These are phyloP conservation scores for Misgurnus mizolepis DNA, from an alignment of 2,113 vertebrate species.

Conservation along the genomic window DNA sequence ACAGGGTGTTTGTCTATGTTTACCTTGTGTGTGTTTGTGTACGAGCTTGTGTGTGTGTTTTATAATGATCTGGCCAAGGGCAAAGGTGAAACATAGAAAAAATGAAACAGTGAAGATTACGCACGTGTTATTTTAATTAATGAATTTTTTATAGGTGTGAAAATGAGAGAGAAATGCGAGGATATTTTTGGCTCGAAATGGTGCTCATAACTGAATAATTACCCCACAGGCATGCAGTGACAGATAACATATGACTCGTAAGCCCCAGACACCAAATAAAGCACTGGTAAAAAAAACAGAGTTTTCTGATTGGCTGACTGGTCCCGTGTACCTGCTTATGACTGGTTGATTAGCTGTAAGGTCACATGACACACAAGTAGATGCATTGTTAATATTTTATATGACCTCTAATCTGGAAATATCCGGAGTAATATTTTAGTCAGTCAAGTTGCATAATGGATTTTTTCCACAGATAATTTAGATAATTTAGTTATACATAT, in stretches of 20 bases:
- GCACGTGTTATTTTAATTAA: slow-evolving; percentile 13
- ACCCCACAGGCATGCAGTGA: slow-evolving; percentile 9
- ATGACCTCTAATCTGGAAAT: neutral
- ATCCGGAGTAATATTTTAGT: neutral
- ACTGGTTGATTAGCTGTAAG: neutral
- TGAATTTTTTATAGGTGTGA: neutral
- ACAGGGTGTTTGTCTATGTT: slow-evolving; percentile 26
- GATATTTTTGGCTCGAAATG: slow-evolving; percentile 9
- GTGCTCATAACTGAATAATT: slow-evolving; percentile 11
- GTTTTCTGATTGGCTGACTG: neutral
- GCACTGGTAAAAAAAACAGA: neutral
- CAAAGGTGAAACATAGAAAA: neutral
- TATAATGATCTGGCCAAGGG: neutral
- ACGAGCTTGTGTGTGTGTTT: neutral
- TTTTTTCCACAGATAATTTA: neutral
- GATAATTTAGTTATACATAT: no score
- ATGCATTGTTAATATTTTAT: neutral
- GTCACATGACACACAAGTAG: neutral
- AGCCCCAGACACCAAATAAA: neutral
- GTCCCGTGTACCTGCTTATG: neutral
- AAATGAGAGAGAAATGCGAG: slow-evolving; percentile 17
- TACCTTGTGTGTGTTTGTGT: slow-evolving; percentile 6
- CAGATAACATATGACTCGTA: slow-evolving; percentile 39
- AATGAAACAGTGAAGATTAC: neutral
- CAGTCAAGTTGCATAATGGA: neutral